Evolutionary conservation across 2,888 invertebrate genomes (phyloP), one percentile per base, ranked within the genome.

Genomic region (Parnassius mnemosyne): DNA sequence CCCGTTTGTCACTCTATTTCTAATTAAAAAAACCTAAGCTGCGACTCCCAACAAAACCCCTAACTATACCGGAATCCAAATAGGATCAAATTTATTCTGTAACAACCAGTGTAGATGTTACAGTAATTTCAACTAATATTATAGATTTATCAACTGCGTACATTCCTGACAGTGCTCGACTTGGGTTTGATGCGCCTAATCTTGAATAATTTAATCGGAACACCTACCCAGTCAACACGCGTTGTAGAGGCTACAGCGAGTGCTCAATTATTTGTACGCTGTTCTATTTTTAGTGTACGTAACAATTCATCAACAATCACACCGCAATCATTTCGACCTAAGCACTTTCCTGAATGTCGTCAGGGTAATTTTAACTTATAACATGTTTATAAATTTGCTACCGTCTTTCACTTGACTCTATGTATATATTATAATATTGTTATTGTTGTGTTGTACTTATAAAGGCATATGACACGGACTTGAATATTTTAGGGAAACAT

Each of bases 251-350:
- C 44, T 11, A 51, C 59, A 42, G 13, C 49, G 20, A 53, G 43
- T 56, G 42, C 49, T 13, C n/a, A 34, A 57, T 68, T 76, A 78
- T 68, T 63, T 54, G 63, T 80, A 80, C 77, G 74, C 59, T 71
- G 72, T 71, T 83, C 89, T 89, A 89, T 89, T 86, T 89, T 81
- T 88, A 89, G 86, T 77, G 59, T 66, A 69, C 73, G 78, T 77
- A 83, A 82, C 75, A 75, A 70, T 71, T 79, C 80, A 83, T 84
- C 79, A 78, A 79, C 77, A 75, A 73, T 78, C 72, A 73, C 80
- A 77, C 85, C 85, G 85, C 88, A 85, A 85, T 87, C 85, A 87
- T 85, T 87, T 89, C 87, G 85, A 84, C 83, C 82, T 77, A 83
- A 74, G 77, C 76, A 79, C 80, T 80, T 43, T 47, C 46, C 57